Base-by-base conservation (phyloP, 2,797 vertebrate genomes). In the Siniperca undulata region DNA sequence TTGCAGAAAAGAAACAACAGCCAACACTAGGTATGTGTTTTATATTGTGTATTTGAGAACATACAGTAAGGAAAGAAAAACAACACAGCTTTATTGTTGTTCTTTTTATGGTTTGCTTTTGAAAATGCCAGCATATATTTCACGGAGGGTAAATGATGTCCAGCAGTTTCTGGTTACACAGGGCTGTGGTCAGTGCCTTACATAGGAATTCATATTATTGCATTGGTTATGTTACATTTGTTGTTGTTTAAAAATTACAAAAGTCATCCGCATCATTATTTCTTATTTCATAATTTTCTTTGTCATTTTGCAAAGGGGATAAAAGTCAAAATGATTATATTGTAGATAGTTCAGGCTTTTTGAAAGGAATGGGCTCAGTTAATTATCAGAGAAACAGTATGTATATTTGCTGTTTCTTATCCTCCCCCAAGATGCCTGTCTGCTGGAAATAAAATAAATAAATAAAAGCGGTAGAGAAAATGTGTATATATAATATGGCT, bases 81-180 rank as follows among this genome's bases (percentile, higher is more conserved):
- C 34, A 46, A 16, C 11, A 9, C 4, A 27, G 7, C 7, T 50
- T 55, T 40, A 20, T 66, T 38, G n/a, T 44, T 52, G 5, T 24
- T 22, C 3, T 55, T 77, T 22, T 67, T 65, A 52, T 46, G 2
- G 7, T 44, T 80, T 78, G 6, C 48, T 19, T 75, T 69, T 65
- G 53, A 80, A 68, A 84, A 70, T 74, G 16, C 9, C 40, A 61
- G 17, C 16, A 36, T 53, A 0, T 64, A 65, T 66, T 68, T 52
- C 14, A 42, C 0, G 1, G 17, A 34, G 24, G 7, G 14, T 46
- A 56, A 46, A 69, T 16, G 7, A 34, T 68, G 16, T 77, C 34
- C 48, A 59, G 52, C 34, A 60, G 66, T 71, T 77, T 56, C 65
- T 72, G 52, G 38, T 62, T 70, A 22, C 65, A 78, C 52, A 70